Evolutionary conservation across 2,888 invertebrate genomes (phyloP).

Genomic region (Eudemis profundana): DNA sequence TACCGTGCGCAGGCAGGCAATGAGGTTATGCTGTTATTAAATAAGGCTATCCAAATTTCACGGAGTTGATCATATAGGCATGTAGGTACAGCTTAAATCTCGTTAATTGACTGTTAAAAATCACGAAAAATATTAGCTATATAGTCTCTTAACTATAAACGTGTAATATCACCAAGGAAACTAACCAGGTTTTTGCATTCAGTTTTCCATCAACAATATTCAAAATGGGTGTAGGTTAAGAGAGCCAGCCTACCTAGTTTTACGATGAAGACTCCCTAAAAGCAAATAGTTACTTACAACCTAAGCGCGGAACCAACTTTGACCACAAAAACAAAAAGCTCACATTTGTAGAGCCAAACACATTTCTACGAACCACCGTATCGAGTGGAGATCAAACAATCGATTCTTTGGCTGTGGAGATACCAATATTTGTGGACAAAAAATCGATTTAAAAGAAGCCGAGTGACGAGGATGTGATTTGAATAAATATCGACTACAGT

Average conservation of each 20-base stretch:
- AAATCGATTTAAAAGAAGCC: constrained; percentile 59
- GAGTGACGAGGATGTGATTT: constrained; percentile 64
- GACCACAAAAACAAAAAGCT: constrained; percentile 41
- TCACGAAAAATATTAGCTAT: no score
- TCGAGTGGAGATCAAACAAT: constrained; percentile 71
- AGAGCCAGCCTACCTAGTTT: constrained; percentile 6
- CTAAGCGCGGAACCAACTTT: constrained; percentile 15
- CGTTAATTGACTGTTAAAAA: no score
- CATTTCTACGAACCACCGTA: constrained; percentile 64
- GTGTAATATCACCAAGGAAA: no score
- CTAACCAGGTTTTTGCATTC: no score
- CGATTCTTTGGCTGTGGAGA: constrained; percentile 64
- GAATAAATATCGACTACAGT: constrained; percentile 65
- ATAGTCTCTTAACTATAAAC: no score
- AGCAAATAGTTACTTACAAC: no score
- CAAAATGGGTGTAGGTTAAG: neutral
- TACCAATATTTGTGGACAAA: constrained; percentile 69
- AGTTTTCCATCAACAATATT: neutral
- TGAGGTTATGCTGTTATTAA: no score
- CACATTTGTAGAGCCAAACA: constrained; percentile 51
- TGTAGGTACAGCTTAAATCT: no score
- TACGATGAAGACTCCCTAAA: neutral
- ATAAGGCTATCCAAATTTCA: no score
- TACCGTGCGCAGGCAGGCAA: no score
- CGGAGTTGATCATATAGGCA: no score